Conservation (phyloP, 2,797 vertebrate species). For the Aeoliscus strigatus region DNA sequence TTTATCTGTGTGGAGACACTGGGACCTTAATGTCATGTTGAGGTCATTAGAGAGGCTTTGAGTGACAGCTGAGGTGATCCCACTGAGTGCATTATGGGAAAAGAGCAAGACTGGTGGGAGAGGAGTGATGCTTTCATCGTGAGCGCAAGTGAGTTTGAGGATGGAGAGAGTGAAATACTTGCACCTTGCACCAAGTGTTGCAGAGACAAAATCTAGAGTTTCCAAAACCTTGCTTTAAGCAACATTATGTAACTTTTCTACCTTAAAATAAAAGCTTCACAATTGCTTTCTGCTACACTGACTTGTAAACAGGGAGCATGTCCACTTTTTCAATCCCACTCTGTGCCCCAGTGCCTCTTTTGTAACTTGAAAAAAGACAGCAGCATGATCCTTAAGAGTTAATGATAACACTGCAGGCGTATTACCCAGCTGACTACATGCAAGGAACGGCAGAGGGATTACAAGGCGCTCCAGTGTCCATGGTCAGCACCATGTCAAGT, state of each 20-base stretch:
- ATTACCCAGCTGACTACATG: too few relatives aligned
- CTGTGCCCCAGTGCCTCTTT: too few relatives aligned
- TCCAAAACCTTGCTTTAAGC: too few relatives aligned
- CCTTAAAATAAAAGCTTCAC: too few relatives aligned
- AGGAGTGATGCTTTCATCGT: conserved; percentile 6
- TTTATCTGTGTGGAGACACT: conserved; percentile 42
- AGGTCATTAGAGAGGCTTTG: conserved; percentile 61
- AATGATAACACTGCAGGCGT: too few relatives aligned
- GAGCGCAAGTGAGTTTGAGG: conserved; percentile 16
- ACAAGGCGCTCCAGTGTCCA: conserved; percentile 9
- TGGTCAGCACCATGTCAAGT: conserved; percentile 17
- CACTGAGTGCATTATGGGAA: conserved; percentile 36
- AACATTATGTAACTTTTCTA: too few relatives aligned
- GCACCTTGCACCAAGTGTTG: conserved; percentile 7
- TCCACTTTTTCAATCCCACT: too few relatives aligned
- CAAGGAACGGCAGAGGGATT: too few relatives aligned
- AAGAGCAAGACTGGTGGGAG: conserved; percentile 26
- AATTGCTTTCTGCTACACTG: too few relatives aligned
- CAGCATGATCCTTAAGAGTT: too few relatives aligned
- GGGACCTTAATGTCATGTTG: conserved; percentile 50
- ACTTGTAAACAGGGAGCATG: too few relatives aligned
- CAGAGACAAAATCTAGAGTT: background rate
- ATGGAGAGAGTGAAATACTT: conserved; percentile 9
- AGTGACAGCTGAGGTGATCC: conserved; percentile 66
- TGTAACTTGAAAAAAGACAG: too few relatives aligned